Percentiles rank a stretch among this genome's conserved stretches.
Evolutionary conservation across 2,113 vertebrate genomes (phyloP).

Genomic region (Stictonetta naevosa): DNA sequence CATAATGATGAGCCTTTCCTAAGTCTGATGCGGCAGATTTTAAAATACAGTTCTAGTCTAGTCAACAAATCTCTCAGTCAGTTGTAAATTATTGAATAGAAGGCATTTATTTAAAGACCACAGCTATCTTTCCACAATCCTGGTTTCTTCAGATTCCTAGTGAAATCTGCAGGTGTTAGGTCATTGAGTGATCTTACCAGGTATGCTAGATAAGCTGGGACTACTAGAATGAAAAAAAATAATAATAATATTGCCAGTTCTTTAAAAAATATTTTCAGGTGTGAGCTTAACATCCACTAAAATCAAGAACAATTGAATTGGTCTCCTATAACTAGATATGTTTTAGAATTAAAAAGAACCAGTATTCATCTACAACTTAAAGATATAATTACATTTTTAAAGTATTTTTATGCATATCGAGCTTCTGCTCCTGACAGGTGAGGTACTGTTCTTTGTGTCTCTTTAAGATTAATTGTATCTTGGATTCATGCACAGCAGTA

Average conservation of each 20-base stretch:
- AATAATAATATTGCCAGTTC: background rate
- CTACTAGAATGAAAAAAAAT: background rate
- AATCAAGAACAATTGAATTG: background rate
- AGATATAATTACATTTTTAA: conserved; percentile 29
- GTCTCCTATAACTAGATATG: background rate
- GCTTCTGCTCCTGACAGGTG: background rate
- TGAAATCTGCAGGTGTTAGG: background rate
- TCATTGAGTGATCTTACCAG: background rate
- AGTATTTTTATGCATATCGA: background rate
- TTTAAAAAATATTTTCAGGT: background rate
- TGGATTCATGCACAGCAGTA: conserved; percentile 2
- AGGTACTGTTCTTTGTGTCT: conserved; percentile 17
- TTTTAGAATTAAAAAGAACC: conserved; percentile 2
- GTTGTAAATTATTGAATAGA: background rate
- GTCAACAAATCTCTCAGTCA: background rate
- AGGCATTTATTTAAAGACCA: background rate
- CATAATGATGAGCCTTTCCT: background rate
- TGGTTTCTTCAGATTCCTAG: background rate
- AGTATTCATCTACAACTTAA: conserved; percentile 37
- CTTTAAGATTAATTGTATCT: conserved; percentile 8
- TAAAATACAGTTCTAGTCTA: background rate
- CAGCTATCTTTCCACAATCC: background rate
- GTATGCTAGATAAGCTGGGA: background rate
- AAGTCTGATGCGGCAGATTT: background rate
- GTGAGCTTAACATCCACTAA: background rate